These are phyloP conservation scores for Cydia fagiglandana DNA, from an alignment of 1,140 invertebrate species.

Conservation along the genomic window DNA sequence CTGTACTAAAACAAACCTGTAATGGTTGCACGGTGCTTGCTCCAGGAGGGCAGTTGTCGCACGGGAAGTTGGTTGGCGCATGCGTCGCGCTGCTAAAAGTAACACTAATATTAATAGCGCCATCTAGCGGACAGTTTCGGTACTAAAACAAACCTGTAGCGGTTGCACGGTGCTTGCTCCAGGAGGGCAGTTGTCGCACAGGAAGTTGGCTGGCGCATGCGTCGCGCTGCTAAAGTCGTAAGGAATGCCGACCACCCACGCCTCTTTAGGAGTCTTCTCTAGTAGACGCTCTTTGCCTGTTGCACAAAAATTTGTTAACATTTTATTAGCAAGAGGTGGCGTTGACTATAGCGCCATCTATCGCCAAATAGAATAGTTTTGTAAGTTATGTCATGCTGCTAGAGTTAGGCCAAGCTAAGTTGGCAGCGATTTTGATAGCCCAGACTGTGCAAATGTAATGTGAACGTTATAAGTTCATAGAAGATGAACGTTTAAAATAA, in stretches of 20 bases:
- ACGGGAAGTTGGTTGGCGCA: constrained; percentile 62
- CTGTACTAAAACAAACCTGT: constrained; percentile 49
- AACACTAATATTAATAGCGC: not conserved
- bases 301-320: not conserved
- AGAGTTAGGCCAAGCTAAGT: too few relatives aligned
- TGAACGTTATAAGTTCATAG: too few relatives aligned
- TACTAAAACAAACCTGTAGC: constrained; percentile 46
- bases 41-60: constrained; percentile 46
- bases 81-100: constrained; percentile 50
- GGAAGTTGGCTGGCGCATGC: constrained; percentile 62
- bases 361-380: too few relatives aligned
- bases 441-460: too few relatives aligned
- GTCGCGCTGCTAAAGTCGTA: constrained; percentile 62
- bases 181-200: constrained; percentile 50
- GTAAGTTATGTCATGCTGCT: too few relatives aligned
- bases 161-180: constrained; percentile 52
- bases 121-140: not conserved
- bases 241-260: constrained; percentile 44
- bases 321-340: too few relatives aligned
- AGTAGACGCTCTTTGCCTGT: constrained; percentile 58
- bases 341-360: too few relatives aligned
- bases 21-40: constrained; percentile 51
- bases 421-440: too few relatives aligned
- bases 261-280: constrained; percentile 46
- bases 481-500: too few relatives aligned